phyloP scores from a whole-genome alignment of 2,113 vertebrate species.

The Antigone vipio region DNA sequence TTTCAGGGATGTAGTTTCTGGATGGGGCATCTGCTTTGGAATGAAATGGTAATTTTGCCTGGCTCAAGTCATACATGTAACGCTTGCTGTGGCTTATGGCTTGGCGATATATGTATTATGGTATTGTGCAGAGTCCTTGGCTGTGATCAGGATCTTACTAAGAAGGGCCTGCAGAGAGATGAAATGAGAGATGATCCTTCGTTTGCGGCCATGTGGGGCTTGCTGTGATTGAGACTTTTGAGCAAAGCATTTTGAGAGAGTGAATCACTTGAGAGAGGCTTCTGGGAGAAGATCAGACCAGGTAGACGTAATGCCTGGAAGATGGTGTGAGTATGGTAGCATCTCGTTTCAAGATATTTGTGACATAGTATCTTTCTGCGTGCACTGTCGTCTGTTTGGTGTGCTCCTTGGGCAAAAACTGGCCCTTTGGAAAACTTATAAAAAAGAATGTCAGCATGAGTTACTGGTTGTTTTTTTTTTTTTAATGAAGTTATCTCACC shows the following conservation, averaged over 20 bases:
- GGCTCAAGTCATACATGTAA: background rate
- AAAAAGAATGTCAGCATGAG: background rate
- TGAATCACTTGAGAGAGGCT: background rate
- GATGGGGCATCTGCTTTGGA: background rate
- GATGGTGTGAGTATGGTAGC: no score
- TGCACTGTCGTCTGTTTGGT: background rate
- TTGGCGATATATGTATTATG: accelerated
- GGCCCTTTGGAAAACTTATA: background rate
- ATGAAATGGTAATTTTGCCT: background rate
- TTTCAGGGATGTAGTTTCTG: background rate
- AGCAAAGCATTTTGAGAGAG: background rate
- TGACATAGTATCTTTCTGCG: background rate
- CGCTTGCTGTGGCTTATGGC: background rate
- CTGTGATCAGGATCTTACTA: background rate
- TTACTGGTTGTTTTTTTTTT: background rate
- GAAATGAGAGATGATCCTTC: background rate
- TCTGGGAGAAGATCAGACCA: background rate
- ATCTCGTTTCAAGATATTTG: background rate
- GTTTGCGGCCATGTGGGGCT: background rate
- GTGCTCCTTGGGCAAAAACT: background rate
- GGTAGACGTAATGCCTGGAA: background rate
- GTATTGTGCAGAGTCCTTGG: background rate
- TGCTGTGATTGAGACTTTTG: background rate
- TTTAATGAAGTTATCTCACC: background rate
- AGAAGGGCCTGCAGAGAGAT: background rate